These are phyloP conservation scores for Colius striatus DNA, from an alignment of 2,113 vertebrate genomes.

Conservation along the genomic window DNA sequence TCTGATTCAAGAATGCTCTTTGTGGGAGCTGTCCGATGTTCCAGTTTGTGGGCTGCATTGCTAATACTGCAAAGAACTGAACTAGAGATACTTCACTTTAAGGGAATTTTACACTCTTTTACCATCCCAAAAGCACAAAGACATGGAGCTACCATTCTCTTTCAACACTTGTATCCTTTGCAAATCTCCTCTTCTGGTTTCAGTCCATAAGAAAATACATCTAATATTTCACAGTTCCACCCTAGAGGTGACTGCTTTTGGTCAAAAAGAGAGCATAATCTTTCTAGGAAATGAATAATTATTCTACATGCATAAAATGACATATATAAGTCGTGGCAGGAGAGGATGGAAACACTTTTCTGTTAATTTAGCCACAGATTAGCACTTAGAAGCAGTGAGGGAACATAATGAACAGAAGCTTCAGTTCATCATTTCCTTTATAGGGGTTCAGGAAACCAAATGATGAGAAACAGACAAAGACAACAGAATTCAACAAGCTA, in stretches of 20 bases:
- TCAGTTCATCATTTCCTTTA: not conserved
- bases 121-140: not conserved
- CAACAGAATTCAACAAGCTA: conserved; percentile 10
- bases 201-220: not conserved
- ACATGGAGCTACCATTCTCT: not conserved
- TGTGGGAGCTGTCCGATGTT: not conserved
- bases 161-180: not conserved
- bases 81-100: not conserved
- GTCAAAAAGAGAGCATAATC: not conserved
- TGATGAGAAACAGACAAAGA: not conserved
- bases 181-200: not conserved
- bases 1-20: not conserved
- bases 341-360: not conserved
- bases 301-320: not conserved
- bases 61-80: not conserved
- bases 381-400: not conserved
- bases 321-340: not conserved
- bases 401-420: not conserved
- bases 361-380: not conserved
- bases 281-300: not conserved
- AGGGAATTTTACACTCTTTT: not conserved
- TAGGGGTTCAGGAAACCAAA: conserved; percentile 10
- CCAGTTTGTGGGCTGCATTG: not conserved
- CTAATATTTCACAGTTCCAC: not conserved
- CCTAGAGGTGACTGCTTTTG: not conserved